Conservation (phyloP, 1,140 invertebrate species). For the Drosophila santomea region DNA sequence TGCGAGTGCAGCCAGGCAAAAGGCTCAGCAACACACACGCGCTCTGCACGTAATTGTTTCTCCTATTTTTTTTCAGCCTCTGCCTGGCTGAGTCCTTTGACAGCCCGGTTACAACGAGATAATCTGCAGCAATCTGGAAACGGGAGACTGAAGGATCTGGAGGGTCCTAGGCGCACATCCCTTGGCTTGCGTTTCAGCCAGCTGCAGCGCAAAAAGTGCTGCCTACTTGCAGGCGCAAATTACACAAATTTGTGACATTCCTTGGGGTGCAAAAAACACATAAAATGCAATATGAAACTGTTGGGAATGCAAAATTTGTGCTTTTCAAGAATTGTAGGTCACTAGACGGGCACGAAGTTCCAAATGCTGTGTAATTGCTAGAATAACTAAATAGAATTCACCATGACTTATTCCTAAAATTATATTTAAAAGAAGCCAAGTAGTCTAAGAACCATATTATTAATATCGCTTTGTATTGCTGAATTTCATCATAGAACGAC, state of each 20-base stretch:
- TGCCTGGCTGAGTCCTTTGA: constrained; percentile 67
- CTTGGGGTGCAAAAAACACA: neutral
- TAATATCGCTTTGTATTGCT: too few species aligned
- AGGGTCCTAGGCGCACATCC: constrained; percentile 6
- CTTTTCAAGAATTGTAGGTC: too few species aligned
- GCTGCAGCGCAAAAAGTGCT: constrained; percentile 19
- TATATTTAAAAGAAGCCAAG: too few species aligned
- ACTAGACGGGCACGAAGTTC: too few species aligned
- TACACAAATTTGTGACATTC: constrained; percentile 51
- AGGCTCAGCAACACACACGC: constrained; percentile 22
- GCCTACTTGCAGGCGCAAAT: constrained; percentile 56
- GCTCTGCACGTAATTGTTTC: constrained; percentile 62
- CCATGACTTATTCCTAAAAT: too few species aligned
- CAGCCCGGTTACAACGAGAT: constrained; percentile 39
- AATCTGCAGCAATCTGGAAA: constrained; percentile 58
- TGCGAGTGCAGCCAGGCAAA: constrained; percentile 60
- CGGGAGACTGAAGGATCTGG: neutral
- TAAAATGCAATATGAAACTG: neutral
- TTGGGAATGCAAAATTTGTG: too few species aligned
- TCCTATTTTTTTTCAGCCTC: constrained; percentile 20
- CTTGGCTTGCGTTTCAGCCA: neutral
- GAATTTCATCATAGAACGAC: neutral
- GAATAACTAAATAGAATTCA: too few species aligned
- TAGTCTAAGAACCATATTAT: too few species aligned
- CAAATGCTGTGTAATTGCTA: too few species aligned